These are phyloP conservation scores for Pseudanteris insignis DNA, from an alignment of 2,888 invertebrate genomes.

Conservation along the genomic window DNA sequence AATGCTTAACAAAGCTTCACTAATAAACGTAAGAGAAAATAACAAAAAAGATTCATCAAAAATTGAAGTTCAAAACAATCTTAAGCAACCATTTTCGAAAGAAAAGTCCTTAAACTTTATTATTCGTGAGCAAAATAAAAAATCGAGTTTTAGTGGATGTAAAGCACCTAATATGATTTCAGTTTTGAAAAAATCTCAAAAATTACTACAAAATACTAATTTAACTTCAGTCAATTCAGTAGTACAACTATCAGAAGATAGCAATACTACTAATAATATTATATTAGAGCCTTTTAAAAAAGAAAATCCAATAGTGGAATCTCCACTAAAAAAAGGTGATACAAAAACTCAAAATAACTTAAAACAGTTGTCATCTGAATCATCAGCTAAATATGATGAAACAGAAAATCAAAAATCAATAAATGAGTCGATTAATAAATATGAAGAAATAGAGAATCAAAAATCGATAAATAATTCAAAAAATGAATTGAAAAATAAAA, in stretches of 20 bases:
- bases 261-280: not conserved
- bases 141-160: not conserved
- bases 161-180: not conserved
- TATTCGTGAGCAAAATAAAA: not conserved
- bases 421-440: not conserved
- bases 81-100: not conserved
- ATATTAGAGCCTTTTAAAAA: not conserved
- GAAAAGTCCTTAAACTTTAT: not conserved
- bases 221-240: not conserved
- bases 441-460: too few species aligned
- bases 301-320: too few species aligned
- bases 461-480: not conserved
- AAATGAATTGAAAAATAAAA: not conserved
- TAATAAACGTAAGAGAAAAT: not conserved
- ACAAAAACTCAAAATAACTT: too few species aligned
- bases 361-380: too few species aligned
- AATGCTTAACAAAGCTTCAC: not conserved
- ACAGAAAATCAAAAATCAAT: not conserved
- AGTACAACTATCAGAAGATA: not conserved
- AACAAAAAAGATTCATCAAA: not conserved
- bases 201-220: not conserved
- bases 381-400: too few species aligned
- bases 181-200: constrained; percentile 1
- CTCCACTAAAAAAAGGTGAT: too few species aligned
- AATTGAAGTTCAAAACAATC: not conserved